These are phyloP conservation scores for Huso huso DNA, from an alignment of 2,797 vertebrate species.

Conservation along the genomic window DNA sequence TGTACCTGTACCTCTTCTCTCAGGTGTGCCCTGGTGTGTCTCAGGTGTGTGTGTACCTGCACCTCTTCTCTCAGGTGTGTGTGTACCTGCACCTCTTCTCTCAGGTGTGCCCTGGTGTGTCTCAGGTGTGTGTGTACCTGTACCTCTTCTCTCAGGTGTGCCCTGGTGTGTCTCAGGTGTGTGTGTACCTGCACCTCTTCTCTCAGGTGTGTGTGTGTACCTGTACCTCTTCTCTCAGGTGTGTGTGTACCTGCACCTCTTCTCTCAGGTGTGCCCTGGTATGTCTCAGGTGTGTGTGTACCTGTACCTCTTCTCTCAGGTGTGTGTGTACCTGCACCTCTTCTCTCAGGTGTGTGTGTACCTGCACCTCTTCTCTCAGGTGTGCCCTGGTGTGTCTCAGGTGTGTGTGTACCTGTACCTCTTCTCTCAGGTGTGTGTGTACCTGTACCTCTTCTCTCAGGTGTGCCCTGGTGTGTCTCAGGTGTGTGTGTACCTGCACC, in stretches of 20 bases:
- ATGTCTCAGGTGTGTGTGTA: too few relatives aligned
- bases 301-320: too few relatives aligned
- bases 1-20: not conserved
- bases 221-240: not conserved
- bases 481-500: not conserved
- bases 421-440: not conserved
- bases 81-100: not conserved
- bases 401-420: not conserved
- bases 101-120: too few relatives aligned
- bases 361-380: not conserved
- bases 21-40: too few relatives aligned
- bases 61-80: not conserved
- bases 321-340: not conserved
- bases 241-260: not conserved
- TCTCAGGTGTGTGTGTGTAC: not conserved
- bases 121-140: not conserved
- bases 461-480: too few relatives aligned
- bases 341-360: not conserved
- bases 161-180: not conserved
- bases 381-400: too few relatives aligned
- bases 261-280: too few relatives aligned
- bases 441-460: not conserved
- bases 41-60: not conserved
- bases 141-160: not conserved
- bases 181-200: slow-evolving; percentile 52